These are phyloP conservation scores for Sarcophaga peregrina DNA, from an alignment of 1,140 invertebrate species.

Conservation along the genomic window DNA sequence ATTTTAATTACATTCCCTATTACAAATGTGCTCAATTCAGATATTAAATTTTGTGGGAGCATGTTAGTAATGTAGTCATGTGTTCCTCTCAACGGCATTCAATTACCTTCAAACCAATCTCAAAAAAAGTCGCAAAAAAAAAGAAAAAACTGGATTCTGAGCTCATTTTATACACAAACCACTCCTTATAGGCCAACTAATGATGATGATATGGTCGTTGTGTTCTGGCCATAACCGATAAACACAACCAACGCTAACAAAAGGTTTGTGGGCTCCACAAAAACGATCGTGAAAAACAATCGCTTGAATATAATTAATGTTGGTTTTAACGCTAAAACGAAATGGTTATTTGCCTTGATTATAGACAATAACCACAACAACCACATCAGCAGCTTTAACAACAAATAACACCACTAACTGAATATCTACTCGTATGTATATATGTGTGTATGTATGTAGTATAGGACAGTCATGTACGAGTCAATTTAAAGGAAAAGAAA, in stretches of 20 bases:
- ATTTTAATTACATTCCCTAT: no score
- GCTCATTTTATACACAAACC: background rate
- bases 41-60: no score
- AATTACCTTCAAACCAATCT: background rate
- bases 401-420: background rate
- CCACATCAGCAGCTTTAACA: background rate
- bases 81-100: background rate
- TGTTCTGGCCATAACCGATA: background rate
- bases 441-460: no score
- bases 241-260: background rate
- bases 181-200: background rate
- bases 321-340: conserved; percentile 66
- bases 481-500: conserved; percentile 28
- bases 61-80: no score
- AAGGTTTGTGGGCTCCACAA: no score
- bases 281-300: background rate
- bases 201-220: background rate
- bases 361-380: conserved; percentile 45
- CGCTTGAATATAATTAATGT: conserved; percentile 64
- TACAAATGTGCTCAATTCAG: no score
- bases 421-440: conserved; percentile 48
- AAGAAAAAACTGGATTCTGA: background rate
- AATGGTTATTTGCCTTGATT: conserved; percentile 67
- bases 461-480: conserved; percentile 48
- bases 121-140: background rate